Conservation (phyloP, 2,113 vertebrate genomes). For the Budorcas taxicolor region DNA sequence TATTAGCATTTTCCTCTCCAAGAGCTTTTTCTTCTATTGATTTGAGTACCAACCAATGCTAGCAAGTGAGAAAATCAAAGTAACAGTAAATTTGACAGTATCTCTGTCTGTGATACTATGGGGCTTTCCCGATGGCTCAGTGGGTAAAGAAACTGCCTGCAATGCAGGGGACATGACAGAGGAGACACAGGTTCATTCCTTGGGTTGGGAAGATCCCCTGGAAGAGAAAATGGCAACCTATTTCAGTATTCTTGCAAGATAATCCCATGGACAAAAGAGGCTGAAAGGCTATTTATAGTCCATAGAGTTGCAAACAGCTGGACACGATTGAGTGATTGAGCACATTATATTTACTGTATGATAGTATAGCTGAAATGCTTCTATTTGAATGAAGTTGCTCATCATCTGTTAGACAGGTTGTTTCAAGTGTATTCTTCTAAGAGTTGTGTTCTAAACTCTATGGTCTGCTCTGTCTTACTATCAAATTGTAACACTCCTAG, state of each 20-base stretch:
- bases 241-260: background rate
- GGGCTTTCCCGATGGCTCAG: background rate
- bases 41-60: background rate
- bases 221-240: background rate
- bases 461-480: background rate
- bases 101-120: background rate
- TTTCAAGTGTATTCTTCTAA: background rate
- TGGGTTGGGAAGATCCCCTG: background rate
- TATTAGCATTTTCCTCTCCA: background rate
- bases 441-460: background rate
- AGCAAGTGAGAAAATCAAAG: background rate
- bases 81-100: background rate
- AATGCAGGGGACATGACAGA: background rate
- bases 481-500: background rate
- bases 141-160: background rate
- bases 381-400: background rate
- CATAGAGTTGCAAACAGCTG: background rate
- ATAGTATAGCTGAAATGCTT: background rate
- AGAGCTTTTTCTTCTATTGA: background rate
- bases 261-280: background rate
- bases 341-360: background rate
- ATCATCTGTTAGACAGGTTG: background rate
- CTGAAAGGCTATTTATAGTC: background rate
- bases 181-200: background rate
- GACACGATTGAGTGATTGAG: rapidly evolving